These are phyloP conservation scores for Haemorhous mexicanus DNA, from an alignment of 2,113 vertebrate species.

Conservation along the genomic window DNA sequence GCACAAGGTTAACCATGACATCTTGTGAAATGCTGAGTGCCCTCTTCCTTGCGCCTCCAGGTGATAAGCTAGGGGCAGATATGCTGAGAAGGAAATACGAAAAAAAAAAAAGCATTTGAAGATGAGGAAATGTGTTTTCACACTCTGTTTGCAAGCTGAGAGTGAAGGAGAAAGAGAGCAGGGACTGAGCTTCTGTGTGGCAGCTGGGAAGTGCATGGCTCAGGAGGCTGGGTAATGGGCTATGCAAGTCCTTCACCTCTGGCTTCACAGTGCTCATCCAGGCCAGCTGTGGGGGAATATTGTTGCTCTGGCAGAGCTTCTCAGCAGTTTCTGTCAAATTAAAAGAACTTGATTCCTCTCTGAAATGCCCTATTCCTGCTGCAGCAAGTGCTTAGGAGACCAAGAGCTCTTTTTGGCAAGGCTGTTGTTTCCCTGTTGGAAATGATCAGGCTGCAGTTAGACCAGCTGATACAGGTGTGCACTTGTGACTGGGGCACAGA, in stretches of 20 bases:
- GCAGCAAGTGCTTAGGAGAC: background rate
- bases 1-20: background rate
- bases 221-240: constrained; percentile 26
- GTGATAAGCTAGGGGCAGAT: background rate
- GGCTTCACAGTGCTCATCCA: background rate
- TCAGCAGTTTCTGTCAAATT: background rate
- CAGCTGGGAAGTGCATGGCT: constrained; percentile 46
- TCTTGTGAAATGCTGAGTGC: background rate
- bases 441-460: background rate
- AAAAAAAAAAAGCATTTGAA: background rate
- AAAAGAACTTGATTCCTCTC: background rate
- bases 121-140: background rate
- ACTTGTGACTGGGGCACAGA: background rate
- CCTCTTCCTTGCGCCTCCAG: background rate
- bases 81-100: background rate
- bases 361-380: background rate
- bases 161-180: constrained; percentile 12
- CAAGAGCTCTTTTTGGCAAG: background rate
- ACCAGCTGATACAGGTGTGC: too few species aligned
- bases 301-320: background rate
- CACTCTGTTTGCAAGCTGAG: background rate
- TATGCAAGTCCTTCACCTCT: constrained; percentile 39
- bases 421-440: rapidly evolving
- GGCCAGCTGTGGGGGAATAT: background rate
- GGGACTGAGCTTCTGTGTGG: background rate